Evolutionary conservation across 2,888 invertebrate species (phyloP), one percentile per base, ranked within the genome.

Genomic region (Eucriotettix oculatus): DNA sequence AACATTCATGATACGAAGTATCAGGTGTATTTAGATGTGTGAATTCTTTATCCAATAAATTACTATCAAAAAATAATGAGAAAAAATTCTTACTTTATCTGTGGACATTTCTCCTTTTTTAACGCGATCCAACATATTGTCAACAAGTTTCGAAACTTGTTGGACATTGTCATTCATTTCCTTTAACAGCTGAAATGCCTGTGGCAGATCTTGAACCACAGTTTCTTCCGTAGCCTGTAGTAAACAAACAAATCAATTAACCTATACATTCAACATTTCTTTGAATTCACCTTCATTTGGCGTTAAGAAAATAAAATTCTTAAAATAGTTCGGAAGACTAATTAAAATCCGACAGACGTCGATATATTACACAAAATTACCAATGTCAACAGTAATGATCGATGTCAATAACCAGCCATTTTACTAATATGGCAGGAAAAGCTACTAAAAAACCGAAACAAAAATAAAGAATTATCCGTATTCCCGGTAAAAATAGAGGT

Each of bases 141-240:
- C 88, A 7, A 90, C 87, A 58, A 90, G 77, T 66, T 85, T 82
- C 63, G 87, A 85, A 41, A 90, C 89, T 75, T 87, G 86, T 69
- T 86, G 82, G n/a, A 86, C 85, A 75, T 86, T 88, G 66, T 80
- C 81, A 70, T 88, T 89, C 89, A 90, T 90, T 77, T 89, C 89
- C 64, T 81, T 83, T 54, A 90, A 75, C 65, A 90, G 75, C 66
- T 82, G 81, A 63, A 89, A 78, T 61, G 87, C 88, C 76, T 87
- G 86, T 56, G 86, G 84, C 66, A 90, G 76, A 72, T 90, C 87
- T 69, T 83, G 82, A 71, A 73, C 73, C 70, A 80, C 79, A 69
- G 76, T 76, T 67, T 81, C 79, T 68, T 81, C 81, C 64, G 78
- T 74, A 69, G 79, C 80, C 81, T 78, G 68, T 5, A 7, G 29